Base-by-base conservation (phyloP, 37 sponge, comb jelly and placozoan species). In the Haliclona indistincta region DNA sequence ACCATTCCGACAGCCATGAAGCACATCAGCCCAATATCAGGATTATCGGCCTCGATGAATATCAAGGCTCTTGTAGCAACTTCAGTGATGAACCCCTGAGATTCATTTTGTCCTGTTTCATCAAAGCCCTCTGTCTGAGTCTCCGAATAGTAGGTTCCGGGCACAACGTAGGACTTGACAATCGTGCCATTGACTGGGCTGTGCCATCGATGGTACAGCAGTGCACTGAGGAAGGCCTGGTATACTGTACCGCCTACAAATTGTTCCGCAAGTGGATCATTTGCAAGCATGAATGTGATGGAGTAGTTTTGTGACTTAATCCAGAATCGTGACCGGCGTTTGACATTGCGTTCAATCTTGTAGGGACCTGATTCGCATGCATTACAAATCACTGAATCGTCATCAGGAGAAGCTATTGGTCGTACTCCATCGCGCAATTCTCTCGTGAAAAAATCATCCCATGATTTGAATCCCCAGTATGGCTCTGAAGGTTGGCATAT, bases 191-290 rank as follows among this genome's bases (percentile, higher is more conserved):
- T 47, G 19, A 82, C 74, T n/a, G 83, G 83, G 58, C 83, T 82
- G 44, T 82, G 83, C 83, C 83, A 82, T 26, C 75, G 83, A 38
- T 82, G 83, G 44, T 82, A 82, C 44, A 54, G 72, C 44, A 82
- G 45, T 15, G 83, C 83, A 37, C 75, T 82, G 68, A 82, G 83
- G 36, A 74, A 74, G 1, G 83, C 83, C 39, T 82, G 83, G 68
- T 82, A 82, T 10, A 82, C 58, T 2, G 83, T 82, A 1, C 83
- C 83, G 7, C 83, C 83, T 13, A 66, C 83, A 38, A 82, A 82
- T 25, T 56, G 68, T 19, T 19, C 19, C 1, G 47, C 43, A 19
- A 28, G 26, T 33, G 39, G 42, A 38, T 82, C 83, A 40, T 40
- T 8, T 8, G 73, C 56, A 30, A 7, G 45, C 66, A 77, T 64